Percentiles rank a stretch among this genome's conserved stretches.
These are phyloP conservation scores for Drosophila suboccidentalis DNA, from an alignment of 2,888 invertebrate species.

Conservation along the genomic window DNA sequence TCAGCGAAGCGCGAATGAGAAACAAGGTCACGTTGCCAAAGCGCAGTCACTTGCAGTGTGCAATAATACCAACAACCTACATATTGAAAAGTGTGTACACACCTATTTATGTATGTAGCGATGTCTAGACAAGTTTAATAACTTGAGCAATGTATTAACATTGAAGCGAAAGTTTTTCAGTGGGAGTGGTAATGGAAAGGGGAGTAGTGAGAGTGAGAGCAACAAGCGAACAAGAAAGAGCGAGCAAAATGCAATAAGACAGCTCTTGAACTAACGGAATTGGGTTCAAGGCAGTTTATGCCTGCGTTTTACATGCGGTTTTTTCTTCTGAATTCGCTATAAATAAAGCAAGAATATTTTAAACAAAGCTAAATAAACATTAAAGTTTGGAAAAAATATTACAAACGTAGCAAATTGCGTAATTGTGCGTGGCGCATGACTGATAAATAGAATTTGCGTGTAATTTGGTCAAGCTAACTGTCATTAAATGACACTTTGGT, in stretches of 20 bases:
- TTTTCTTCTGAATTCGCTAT: conserved; percentile 12
- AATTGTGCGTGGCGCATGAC: conserved; percentile 6
- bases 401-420: neutral
- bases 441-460: conserved; percentile 27
- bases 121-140: conserved; percentile 64
- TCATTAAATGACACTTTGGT: neutral
- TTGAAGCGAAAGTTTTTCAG: conserved; percentile 63
- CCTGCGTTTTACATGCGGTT: conserved; percentile 12
- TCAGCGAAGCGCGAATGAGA: conserved; percentile 46
- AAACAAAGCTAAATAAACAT: neutral
- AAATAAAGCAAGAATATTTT: neutral
- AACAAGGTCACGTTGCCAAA: conserved; percentile 73
- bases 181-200: conserved; percentile 8
- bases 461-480: conserved; percentile 11
- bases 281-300: conserved; percentile 48
- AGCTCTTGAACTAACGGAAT: conserved; percentile 12
- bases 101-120: conserved; percentile 11
- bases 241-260: conserved; percentile 16
- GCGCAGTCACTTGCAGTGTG: conserved; percentile 44
- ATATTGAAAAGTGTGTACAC: conserved; percentile 6
- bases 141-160: conserved; percentile 54
- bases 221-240: conserved; percentile 14
- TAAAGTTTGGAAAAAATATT: neutral
- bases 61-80: conserved; percentile 11
- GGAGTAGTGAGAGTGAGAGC: neutral